Percentiles rank a stretch among this genome's conserved stretches.
Evolutionary conservation across 2,113 vertebrate genomes (phyloP).

Genomic region (Uria lomvia): DNA sequence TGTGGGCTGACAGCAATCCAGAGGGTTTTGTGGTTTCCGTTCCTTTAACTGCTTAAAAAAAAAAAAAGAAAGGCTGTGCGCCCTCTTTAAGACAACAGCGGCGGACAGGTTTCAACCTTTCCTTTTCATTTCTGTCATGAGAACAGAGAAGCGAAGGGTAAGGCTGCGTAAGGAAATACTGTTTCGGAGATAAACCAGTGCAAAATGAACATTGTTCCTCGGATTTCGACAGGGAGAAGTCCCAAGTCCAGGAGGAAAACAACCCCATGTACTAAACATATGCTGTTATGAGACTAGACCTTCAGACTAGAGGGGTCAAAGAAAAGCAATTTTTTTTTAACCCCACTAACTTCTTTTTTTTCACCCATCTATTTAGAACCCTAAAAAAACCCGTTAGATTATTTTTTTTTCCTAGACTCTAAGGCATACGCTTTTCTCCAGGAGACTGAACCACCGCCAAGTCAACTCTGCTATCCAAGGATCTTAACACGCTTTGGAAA

Average conservation of each 20-base stretch:
- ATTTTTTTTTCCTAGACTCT: not conserved
- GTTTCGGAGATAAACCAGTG: not conserved
- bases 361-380: not conserved
- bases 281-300: not conserved
- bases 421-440: not conserved
- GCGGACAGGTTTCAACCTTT: not conserved
- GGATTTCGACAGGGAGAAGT: not conserved
- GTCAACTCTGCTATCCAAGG: not conserved
- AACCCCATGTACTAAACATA: not conserved
- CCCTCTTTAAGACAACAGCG: not conserved
- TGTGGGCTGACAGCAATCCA: not conserved
- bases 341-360: not conserved
- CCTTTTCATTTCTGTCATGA: not conserved
- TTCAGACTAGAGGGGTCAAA: not conserved
- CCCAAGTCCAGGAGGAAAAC: not conserved
- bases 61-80: not conserved
- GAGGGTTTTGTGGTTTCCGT: not conserved
- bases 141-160: not conserved
- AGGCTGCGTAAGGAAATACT: not conserved
- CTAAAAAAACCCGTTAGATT: not conserved
- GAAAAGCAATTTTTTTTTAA: not conserved
- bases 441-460: slow-evolving; percentile 30
- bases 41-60: not conserved
- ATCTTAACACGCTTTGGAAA: not conserved
- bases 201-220: not conserved